Percentiles rank a stretch among this genome's conserved stretches.
Evolutionary conservation across 2,113 vertebrate genomes (phyloP).

Genomic region (Odontophorus gujanensis): DNA sequence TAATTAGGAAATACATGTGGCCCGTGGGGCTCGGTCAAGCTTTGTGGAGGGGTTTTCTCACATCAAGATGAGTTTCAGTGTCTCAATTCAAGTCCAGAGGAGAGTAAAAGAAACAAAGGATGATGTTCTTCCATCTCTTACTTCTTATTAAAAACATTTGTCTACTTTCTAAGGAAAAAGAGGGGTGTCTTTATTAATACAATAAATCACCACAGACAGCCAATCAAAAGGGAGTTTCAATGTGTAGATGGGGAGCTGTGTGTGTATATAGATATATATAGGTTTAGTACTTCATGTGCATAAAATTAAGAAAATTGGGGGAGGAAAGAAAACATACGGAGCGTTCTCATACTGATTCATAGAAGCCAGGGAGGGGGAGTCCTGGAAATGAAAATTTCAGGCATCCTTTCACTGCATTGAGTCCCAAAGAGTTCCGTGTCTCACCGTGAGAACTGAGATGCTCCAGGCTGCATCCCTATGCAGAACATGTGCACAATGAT

Average conservation of each 20-base stretch:
- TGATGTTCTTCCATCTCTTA: background rate
- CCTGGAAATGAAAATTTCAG: background rate
- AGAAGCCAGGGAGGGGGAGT: background rate
- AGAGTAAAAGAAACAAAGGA: background rate
- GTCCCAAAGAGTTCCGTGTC: accelerated
- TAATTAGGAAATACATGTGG: background rate
- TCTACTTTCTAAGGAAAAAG: conserved; percentile 29
- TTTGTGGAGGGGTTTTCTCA: background rate
- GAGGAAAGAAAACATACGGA: accelerated
- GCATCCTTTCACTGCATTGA: background rate
- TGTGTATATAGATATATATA: too few relatives aligned
- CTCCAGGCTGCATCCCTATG: background rate
- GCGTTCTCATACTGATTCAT: background rate
- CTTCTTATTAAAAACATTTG: conserved; percentile 50
- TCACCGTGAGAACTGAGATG: accelerated
- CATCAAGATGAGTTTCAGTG: background rate
- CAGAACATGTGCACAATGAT: accelerated
- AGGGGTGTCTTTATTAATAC: conserved; percentile 50
- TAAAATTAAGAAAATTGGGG: background rate
- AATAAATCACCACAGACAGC: conserved; percentile 30
- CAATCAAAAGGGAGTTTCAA: background rate
- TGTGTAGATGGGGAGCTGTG: background rate
- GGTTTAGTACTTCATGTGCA: background rate
- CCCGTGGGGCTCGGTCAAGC: background rate
- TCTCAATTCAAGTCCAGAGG: background rate